Evolutionary conservation across 2,888 invertebrate genomes (phyloP), one percentile per base, ranked within the genome.

Genomic region (Lithophane ornitopus): DNA sequence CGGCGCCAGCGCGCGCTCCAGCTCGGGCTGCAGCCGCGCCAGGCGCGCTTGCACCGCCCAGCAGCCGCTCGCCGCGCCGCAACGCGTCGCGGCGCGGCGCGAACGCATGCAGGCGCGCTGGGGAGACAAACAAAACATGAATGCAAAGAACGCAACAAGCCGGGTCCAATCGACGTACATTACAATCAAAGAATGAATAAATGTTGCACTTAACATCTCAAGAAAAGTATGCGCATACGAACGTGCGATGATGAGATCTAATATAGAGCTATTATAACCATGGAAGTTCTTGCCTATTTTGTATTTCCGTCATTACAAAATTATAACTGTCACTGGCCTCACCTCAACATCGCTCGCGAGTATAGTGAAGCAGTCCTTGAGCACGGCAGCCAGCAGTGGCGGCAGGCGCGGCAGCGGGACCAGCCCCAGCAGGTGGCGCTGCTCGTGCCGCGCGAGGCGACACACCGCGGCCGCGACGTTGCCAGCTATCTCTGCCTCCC

Each of bases 281-380:
- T 34, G 34, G 34, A 34, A 34, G 4, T 34, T 34, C 34, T 34
- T 34, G 34, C 6, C 34, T 6, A 34, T 34, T 34, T 34, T 34
- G 34, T 34, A 34, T 3, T 34, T 3, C 34, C 34, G 34, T 34
- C 6, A 34, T 34, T 34, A 34, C 34, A 34, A 34, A 34, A 34
- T 34, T 34, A 34, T 6, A 34, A 34, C 34, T 34, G 34, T 34
- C 34, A 34, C 6, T 34, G 34, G 34, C 34, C 87, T 92, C 54
- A 98, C 98, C 96, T 99, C 99, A 6, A 99, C 99, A 92, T 99
- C 99, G 86, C 97, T 97, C 0, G 98, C 98, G 26, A 99, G 98
- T 74, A 98, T 96, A 83, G 98, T 98, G 95, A 99, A 98, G 69
- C 99, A 98, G 91, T 98, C 98, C 85, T 98, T 97, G 14, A 99